A percentile compares a stretch with the other conserved stretches of the same genome.
phyloP scores from a whole-genome alignment of 1,140 invertebrate species.

The Drosophila varians region DNA sequence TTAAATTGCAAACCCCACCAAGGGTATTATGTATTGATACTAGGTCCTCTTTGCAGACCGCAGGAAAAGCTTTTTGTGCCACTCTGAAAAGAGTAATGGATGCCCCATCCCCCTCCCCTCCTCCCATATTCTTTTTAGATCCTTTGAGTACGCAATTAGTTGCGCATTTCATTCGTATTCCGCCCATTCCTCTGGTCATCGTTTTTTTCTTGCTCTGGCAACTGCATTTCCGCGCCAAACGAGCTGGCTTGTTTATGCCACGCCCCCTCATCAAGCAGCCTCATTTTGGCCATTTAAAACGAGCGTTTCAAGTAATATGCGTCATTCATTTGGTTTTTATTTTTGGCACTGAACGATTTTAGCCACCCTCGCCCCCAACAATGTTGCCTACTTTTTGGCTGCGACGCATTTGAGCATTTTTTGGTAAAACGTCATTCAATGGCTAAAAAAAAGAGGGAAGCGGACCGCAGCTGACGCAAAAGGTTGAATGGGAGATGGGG shows the following conservation, averaged over 20 bases:
- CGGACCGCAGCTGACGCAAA: conserved; percentile 5
- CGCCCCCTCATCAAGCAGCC: conserved; percentile 20
- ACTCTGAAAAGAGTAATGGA: conserved; percentile 9
- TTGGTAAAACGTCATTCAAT: conserved; percentile 46
- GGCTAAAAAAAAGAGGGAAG: conserved; percentile 11
- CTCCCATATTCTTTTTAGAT: conserved; percentile 2
- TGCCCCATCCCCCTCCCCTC: background rate
- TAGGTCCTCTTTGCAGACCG: background rate
- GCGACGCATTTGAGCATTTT: conserved; percentile 41
- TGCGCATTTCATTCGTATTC: conserved; percentile 34
- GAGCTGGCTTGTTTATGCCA: conserved; percentile 52
- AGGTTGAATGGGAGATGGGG: background rate
- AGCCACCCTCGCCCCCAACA: background rate
- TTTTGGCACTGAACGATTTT: conserved; percentile 42
- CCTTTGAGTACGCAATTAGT: conserved; percentile 55
- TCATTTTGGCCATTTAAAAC: conserved; percentile 37
- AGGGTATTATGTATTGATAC: background rate
- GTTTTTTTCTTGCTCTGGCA: conserved; percentile 3
- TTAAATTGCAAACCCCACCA: background rate
- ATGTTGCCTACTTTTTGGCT: conserved; percentile 53
- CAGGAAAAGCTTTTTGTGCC: background rate
- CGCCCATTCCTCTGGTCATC: conserved; percentile 25
- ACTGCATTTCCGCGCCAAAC: conserved; percentile 54
- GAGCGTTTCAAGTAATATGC: conserved; percentile 39
- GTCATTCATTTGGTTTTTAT: conserved; percentile 52